Conservation (phyloP, 2,888 invertebrate genomes). For the Ormyrus rosae region DNA sequence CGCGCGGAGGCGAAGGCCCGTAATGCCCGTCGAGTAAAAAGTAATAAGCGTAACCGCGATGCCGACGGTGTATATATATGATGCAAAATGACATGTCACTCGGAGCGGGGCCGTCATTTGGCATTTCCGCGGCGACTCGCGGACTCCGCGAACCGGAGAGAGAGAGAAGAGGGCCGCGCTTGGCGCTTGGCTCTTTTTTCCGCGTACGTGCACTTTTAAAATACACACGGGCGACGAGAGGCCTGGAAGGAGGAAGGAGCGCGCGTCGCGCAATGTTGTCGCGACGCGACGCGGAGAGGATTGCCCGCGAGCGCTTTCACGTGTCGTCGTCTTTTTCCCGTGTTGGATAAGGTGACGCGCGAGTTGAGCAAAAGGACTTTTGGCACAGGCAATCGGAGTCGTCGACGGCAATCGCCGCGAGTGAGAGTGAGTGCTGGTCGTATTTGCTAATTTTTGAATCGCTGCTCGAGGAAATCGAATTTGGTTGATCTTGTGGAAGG, state of each 20-base stretch:
- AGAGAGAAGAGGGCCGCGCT: background rate
- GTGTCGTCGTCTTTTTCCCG: slow-evolving; percentile 2
- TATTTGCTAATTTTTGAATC: no score
- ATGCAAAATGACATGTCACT: slow-evolving; percentile 11
- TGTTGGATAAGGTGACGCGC: background rate
- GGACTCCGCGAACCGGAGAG: background rate
- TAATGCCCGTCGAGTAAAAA: background rate
- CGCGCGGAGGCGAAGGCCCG: no score
- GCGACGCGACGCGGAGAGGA: slow-evolving; percentile 21
- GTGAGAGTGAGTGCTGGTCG: no score
- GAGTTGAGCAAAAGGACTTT: background rate
- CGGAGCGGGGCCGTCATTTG: slow-evolving; percentile 8
- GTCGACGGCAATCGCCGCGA: no score
- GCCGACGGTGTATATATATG: background rate
- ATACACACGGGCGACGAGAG: background rate
- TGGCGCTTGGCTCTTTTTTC: slow-evolving; percentile 35
- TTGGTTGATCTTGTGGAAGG: no score
- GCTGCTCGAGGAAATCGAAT: no score
- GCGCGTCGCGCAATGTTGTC: background rate
- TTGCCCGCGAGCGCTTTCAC: slow-evolving; percentile 3
- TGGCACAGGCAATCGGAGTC: no score
- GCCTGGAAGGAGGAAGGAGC: slow-evolving; percentile 5
- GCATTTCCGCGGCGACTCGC: slow-evolving; percentile 25
- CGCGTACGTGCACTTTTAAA: slow-evolving; percentile 43
- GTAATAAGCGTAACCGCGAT: background rate